These are phyloP conservation scores for Cabera pusaria DNA, from an alignment of 2,888 invertebrate genomes.

Conservation along the genomic window DNA sequence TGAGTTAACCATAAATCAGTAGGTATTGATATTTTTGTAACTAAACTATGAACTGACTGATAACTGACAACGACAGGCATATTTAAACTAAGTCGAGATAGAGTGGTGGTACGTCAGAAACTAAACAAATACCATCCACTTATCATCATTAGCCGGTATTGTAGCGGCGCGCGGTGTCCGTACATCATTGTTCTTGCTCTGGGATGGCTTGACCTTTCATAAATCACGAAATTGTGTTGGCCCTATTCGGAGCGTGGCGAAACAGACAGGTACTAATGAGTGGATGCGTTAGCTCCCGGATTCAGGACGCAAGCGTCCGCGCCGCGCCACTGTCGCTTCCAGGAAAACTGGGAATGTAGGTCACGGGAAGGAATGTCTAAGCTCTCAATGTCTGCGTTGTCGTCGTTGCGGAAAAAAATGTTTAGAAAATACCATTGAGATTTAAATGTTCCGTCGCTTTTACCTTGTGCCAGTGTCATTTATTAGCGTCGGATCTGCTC, in stretches of 20 bases:
- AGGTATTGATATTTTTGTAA: too few relatives aligned
- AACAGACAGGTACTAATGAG: constrained; percentile 62
- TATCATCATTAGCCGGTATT: constrained; percentile 20
- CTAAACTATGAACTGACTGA: too few relatives aligned
- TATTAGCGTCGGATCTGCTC: too few relatives aligned
- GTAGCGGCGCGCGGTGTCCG: constrained; percentile 9
- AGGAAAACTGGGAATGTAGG: constrained; percentile 52
- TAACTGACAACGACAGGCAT: too few relatives aligned
- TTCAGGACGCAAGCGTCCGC: constrained; percentile 40
- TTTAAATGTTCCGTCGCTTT: too few relatives aligned
- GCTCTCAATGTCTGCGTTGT: too few relatives aligned
- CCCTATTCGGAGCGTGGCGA: constrained; percentile 50
- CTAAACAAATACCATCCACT: constrained; percentile 20
- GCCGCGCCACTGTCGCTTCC: constrained; percentile 40
- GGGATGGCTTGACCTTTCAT: constrained; percentile 34
- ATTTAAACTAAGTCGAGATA: constrained; percentile 9
- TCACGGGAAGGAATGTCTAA: constrained; percentile 32
- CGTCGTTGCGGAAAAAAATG: too few relatives aligned
- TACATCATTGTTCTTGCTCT: constrained; percentile 21
- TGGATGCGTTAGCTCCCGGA: constrained; percentile 33
- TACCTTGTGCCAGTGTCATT: too few relatives aligned
- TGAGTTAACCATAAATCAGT: too few relatives aligned
- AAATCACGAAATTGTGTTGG: constrained; percentile 43
- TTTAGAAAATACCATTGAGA: too few relatives aligned
- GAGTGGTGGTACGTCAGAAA: constrained; percentile 12